Base-by-base conservation (phyloP, 2,888 invertebrate species). In the Sericinus montela region DNA sequence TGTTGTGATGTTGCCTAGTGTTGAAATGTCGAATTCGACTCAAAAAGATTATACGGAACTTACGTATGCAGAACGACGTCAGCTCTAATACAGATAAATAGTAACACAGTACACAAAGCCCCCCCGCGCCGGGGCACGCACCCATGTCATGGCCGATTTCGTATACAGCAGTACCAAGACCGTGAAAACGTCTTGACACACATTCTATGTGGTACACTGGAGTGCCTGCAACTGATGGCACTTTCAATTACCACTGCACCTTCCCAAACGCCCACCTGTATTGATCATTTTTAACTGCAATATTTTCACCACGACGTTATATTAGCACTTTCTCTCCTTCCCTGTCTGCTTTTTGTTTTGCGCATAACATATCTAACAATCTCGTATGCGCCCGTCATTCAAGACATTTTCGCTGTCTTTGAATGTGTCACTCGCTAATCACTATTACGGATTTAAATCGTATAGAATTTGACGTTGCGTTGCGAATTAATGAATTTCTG, bases 221-320 rank as follows among this genome's bases (percentile, higher is more conserved):
- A 71, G 70, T 63, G 70, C 56, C 68, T 73, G 80, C 75, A 76
- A 75, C 73, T 73, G 80, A 84, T 85, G 76, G 75, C 77, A 80
- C 84, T 83, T 81, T 81, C 81, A 83, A 87, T 86, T 86, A 85
- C 72, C 80, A 73, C 73, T 79, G 82, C 81, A 82, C 64, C 63
- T 68, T 63, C 67, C 60, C 66, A 55, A 55, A 52, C 74, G 65
- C 78, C 75, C 72, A 78, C 79, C 67, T 49, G 53, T 67, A 69
- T 68, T 72, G 68, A 78, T 79, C 63, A 77, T 75, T 75, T 76
- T 72, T 62, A 69, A 67, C 66, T 83, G 77, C 80, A 79, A 61
- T 68, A 68, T 72, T 74, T 79, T 72, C 72, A 70, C 71, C 69
- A 61, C 69, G 62, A 65, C 69, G 67, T 76, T 74, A 75, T 67